Conservation (phyloP, 2,888 invertebrate genomes). For the Synergus gifuensis region DNA sequence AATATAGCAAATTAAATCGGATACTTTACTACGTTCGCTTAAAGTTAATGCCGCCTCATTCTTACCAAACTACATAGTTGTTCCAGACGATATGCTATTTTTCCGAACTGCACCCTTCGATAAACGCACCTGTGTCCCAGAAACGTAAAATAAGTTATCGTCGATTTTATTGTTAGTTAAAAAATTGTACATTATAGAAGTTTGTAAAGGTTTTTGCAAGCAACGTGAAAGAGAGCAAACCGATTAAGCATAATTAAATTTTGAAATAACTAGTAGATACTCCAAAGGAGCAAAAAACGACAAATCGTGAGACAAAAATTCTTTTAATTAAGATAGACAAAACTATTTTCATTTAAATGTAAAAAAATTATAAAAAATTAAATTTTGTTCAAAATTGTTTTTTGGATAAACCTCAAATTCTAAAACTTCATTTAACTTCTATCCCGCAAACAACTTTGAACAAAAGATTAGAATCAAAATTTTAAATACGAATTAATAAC, state of each 20-base stretch:
- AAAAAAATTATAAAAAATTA: not conserved
- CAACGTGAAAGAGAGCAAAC: not conserved
- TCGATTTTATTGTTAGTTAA: not conserved
- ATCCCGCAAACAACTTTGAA: not conserved
- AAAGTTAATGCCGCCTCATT: not conserved
- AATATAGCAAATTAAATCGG: not conserved
- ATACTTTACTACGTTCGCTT: not conserved
- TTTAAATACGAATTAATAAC: not conserved
- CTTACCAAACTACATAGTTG: not conserved
- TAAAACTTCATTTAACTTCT: not conserved
- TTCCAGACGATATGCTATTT: not conserved
- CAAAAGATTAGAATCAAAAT: not conserved
- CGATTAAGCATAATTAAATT: not conserved
- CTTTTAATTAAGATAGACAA: not conserved
- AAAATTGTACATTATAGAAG: not conserved
- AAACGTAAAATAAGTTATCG: conserved; percentile 1
- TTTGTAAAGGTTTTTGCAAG: not conserved
- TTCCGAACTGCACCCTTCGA: conserved; percentile 20
- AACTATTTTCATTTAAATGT: not conserved
- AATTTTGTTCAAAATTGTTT: not conserved
- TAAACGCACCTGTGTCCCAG: conserved; percentile 13
- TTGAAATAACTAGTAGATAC: not conserved
- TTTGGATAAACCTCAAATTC: not conserved
- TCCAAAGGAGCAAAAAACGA: not conserved
- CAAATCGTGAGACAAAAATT: not conserved